Evolutionary conservation across 2,888 invertebrate genomes (phyloP).

Genomic region (Microplitis deprimator): DNA sequence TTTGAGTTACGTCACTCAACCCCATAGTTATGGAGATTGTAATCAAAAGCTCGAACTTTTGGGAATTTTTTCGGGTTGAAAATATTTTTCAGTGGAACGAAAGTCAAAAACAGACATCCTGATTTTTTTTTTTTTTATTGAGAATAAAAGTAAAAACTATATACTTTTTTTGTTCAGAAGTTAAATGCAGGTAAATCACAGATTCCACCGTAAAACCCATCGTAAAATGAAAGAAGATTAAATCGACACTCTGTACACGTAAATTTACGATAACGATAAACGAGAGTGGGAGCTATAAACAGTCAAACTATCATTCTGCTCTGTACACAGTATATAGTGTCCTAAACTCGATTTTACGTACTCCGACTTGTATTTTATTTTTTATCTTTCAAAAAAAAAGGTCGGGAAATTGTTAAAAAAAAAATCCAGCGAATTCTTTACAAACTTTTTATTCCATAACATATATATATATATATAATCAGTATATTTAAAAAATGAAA

Average conservation of each 20-base stretch:
- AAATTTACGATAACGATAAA: conserved; percentile 70
- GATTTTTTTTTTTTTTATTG: no score
- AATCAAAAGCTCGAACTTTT: no score
- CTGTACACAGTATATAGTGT: conserved; percentile 51
- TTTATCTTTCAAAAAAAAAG: conserved; percentile 4
- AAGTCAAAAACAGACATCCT: no score
- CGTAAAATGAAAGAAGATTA: conserved; percentile 68
- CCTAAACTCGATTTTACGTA: conserved; percentile 16
- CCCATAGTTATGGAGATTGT: no score
- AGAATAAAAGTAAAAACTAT: no score
- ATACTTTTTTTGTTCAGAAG: conserved; percentile 23
- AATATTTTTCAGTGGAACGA: no score
- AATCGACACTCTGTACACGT: conserved; percentile 54
- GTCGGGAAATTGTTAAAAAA: background rate
- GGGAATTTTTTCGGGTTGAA: no score
- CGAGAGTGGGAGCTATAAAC: conserved; percentile 67
- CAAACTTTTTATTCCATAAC: conserved; percentile 7
- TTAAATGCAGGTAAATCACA: conserved; percentile 39
- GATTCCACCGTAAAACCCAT: conserved; percentile 63
- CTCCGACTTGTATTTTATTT: conserved; percentile 13
- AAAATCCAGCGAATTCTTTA: background rate
- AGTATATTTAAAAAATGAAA: no score
- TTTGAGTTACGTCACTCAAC: no score
- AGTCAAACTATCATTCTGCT: conserved; percentile 66
- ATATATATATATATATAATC: conserved; percentile 27